Conservation (phyloP, 2,797 vertebrate species). For the Pseudopleuronectes americanus region DNA sequence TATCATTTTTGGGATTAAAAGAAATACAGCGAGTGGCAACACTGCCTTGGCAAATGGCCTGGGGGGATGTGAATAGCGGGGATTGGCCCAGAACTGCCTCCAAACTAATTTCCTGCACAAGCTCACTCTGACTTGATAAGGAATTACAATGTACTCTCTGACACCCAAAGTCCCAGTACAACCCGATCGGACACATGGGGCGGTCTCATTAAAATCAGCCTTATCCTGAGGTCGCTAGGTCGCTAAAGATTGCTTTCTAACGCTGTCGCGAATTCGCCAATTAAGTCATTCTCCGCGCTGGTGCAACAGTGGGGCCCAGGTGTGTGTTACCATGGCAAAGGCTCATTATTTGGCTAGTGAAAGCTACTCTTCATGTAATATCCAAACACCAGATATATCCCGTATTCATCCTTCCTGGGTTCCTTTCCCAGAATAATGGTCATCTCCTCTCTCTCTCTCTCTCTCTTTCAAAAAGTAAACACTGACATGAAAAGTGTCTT, state of each 20-base stretch:
- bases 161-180: constrained; percentile 12
- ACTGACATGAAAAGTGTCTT: neutral
- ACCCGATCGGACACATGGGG: constrained; percentile 14
- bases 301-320: constrained; percentile 17
- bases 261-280: constrained; percentile 31
- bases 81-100: constrained; percentile 1
- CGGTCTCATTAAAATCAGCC: constrained; percentile 39
- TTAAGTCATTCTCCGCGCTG: constrained; percentile 29
- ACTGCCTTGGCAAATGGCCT: constrained; percentile 5
- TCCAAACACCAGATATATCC: neutral
- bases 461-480: neutral
- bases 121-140: constrained; percentile 24
- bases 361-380: constrained; percentile 9
- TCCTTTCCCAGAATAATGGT: constrained; percentile 1
- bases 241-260: constrained; percentile 17
- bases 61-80: constrained; percentile 14
- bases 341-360: constrained; percentile 50
- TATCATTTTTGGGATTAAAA: constrained; percentile 1
- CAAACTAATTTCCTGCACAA: constrained; percentile 23
- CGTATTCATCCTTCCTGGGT: neutral
- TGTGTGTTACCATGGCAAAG: constrained; percentile 61
- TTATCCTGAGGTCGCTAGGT: constrained; percentile 25
- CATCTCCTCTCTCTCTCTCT: neutral
- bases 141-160: constrained; percentile 4
- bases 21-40: neutral